Conservation (phyloP, 2,113 vertebrate species). For the Grus americana region DNA sequence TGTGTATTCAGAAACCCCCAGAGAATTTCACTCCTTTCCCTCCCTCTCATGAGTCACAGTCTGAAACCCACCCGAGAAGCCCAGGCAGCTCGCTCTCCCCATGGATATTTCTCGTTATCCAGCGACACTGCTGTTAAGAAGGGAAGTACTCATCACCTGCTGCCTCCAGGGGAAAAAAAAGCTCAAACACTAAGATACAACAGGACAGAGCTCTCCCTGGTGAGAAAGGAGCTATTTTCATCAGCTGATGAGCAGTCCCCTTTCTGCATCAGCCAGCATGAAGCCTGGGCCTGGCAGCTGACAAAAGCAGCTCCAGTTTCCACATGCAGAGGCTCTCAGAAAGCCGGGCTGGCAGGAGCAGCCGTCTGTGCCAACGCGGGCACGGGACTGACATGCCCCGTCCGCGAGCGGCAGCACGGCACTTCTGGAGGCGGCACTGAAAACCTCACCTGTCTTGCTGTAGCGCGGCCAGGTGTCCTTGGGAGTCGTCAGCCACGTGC, state of each 20-base stretch:
- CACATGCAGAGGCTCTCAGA: rapidly evolving
- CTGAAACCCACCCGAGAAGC: neutral
- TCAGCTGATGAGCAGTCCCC: neutral
- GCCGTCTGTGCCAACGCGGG: rapidly evolving
- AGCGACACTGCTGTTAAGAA: neutral
- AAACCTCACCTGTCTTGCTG: conserved; percentile 86
- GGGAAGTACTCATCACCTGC: neutral
- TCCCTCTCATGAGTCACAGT: neutral
- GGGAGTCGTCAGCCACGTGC: conserved; percentile 88
- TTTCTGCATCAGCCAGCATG: neutral
- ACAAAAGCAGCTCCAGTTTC: neutral
- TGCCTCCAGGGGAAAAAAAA: neutral
- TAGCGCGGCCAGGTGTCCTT: conserved; percentile 95
- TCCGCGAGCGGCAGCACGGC: rapidly evolving
- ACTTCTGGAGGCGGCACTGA: neutral
- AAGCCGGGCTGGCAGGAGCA: neutral
- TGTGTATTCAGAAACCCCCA: rapidly evolving
- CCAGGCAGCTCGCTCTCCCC: neutral
- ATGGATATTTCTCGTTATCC: neutral
- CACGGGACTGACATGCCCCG: rapidly evolving
- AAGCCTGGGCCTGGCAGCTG: neutral
- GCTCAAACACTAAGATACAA: neutral
- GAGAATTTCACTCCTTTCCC: neutral
- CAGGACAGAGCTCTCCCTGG: neutral
- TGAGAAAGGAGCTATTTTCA: neutral